phyloP scores from a whole-genome alignment of 2,888 invertebrate species.

The Aspidiotus rigidus region DNA sequence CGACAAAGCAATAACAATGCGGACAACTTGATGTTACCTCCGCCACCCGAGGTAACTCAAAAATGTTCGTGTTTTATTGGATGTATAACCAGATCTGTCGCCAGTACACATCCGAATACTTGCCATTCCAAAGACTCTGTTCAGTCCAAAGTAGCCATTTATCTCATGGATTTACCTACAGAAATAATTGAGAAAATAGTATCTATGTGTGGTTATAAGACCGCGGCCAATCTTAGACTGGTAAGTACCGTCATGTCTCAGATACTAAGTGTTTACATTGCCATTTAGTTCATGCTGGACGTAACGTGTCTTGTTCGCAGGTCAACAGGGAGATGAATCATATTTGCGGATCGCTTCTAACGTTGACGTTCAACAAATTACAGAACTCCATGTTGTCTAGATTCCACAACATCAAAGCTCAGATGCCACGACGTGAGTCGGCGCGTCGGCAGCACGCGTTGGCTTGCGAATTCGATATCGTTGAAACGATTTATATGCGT shows the following conservation, averaged over 20 bases:
- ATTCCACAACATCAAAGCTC: slow-evolving; percentile 78
- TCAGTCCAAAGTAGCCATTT: slow-evolving; percentile 33
- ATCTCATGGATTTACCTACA: slow-evolving; percentile 63
- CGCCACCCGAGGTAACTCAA: too few relatives aligned
- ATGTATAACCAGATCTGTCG: slow-evolving; percentile 23
- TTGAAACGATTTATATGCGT: slow-evolving; percentile 87
- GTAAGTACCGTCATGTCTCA: slow-evolving; percentile 51
- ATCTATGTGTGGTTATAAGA: slow-evolving; percentile 63
- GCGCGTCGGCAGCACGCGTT: slow-evolving; percentile 81
- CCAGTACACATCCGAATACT: slow-evolving; percentile 4
- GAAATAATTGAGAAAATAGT: slow-evolving; percentile 74
- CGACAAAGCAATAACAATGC: too few relatives aligned
- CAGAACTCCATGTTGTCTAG: slow-evolving; percentile 70
- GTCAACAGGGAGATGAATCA: slow-evolving; percentile 72
- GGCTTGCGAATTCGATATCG: slow-evolving; percentile 84
- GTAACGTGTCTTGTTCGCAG: slow-evolving; percentile 47
- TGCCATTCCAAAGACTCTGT: slow-evolving; percentile 26
- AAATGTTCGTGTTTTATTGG: slow-evolving; percentile 6
- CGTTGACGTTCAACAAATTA: slow-evolving; percentile 73
- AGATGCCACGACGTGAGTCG: slow-evolving; percentile 85
- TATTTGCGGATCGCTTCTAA: slow-evolving; percentile 67
- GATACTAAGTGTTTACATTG: neutral
- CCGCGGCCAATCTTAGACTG: slow-evolving; percentile 66
- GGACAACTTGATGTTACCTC: too few relatives aligned
- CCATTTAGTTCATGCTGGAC: too few relatives aligned